A percentile compares a stretch with the other conserved stretches of the same genome.
Conservation (phyloP, 2,113 vertebrate genomes). For the Etheostoma spectabile region DNA sequence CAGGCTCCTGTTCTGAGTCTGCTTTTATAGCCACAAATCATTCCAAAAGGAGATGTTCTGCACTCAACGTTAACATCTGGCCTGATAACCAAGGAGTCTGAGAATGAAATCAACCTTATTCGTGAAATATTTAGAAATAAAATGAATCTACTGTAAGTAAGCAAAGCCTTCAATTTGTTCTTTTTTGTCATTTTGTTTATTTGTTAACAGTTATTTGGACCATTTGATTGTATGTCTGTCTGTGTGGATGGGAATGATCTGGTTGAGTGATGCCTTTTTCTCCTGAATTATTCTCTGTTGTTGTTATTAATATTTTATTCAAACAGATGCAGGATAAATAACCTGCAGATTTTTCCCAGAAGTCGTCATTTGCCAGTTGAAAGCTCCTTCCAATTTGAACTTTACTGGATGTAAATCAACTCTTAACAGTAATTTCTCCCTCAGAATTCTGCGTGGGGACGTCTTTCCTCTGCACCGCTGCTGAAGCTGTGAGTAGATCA, state of each 20-base stretch:
- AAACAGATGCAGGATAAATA: not conserved
- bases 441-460: not conserved
- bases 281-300: too few species aligned
- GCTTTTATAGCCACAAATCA: conserved; percentile 37
- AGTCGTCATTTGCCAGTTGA: not conserved
- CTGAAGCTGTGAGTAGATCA: conserved; percentile 15
- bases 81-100: not conserved
- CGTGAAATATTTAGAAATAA: conserved; percentile 69
- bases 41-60: not conserved
- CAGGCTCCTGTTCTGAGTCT: conserved; percentile 27
- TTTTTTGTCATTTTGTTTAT: not conserved
- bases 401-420: not conserved
- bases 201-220: not conserved
- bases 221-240: not conserved
- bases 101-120: conserved; percentile 27
- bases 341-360: not conserved
- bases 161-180: not conserved
- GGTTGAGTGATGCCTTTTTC: not conserved
- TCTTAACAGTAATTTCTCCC: not conserved
- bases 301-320: not conserved
- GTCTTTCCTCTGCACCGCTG: not conserved
- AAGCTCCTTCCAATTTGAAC: not conserved
- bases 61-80: not conserved
- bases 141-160: conserved; percentile 30
- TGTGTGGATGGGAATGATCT: not conserved